These are phyloP conservation scores for Pelmatolapia mariae DNA, from an alignment of 2,113 vertebrate species.

Conservation along the genomic window DNA sequence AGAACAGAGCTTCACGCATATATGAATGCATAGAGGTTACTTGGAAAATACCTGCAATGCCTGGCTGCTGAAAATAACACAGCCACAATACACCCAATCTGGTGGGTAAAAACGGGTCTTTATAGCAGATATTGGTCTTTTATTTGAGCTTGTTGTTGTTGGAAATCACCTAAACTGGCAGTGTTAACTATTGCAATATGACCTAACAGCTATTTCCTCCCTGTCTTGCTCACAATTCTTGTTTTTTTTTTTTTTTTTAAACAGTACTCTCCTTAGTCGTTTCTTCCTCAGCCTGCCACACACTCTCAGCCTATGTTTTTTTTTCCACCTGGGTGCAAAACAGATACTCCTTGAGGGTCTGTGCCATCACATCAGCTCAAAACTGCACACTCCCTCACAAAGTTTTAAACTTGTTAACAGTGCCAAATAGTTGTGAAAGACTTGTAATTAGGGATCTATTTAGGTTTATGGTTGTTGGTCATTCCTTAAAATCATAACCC, in stretches of 20 bases:
- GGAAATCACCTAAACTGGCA: background rate
- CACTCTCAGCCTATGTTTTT: background rate
- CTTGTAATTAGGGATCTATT: background rate
- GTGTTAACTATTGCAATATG: background rate
- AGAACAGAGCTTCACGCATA: background rate
- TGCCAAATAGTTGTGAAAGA: background rate
- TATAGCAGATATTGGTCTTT: background rate
- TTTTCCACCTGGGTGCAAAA: background rate
- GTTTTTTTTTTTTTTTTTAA: background rate
- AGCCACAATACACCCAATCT: background rate
- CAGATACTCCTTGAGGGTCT: background rate
- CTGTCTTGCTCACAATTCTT: background rate
- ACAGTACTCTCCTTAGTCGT: background rate
- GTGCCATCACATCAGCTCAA: background rate
- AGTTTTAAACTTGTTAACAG: background rate
- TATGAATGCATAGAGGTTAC: background rate
- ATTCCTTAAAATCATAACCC: background rate
- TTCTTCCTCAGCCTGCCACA: background rate
- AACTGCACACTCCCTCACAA: background rate
- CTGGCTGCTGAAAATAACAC: background rate
- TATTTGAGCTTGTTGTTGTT: background rate
- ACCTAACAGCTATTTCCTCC: background rate
- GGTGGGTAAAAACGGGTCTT: background rate
- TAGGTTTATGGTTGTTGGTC: background rate
- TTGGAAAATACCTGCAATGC: background rate